Evolutionary conservation across 2,888 invertebrate genomes (phyloP).

Genomic region (Lepidonotus clava): DNA sequence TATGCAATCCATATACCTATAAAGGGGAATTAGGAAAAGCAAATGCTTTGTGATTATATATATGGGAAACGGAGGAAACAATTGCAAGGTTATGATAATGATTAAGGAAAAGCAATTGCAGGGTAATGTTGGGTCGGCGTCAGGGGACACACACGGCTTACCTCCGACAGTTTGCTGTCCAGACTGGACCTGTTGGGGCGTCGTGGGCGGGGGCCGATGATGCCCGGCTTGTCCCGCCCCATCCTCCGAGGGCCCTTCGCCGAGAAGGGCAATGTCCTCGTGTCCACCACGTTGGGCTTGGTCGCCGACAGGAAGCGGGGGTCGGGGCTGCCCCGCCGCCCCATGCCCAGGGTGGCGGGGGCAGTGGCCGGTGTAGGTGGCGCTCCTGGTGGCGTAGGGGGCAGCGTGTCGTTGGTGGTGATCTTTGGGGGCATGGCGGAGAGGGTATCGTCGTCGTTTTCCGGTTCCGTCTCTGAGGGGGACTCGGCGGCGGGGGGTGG

Average conservation of each 20-base stretch:
- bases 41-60: too few relatives aligned
- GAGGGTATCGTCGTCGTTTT: too few relatives aligned
- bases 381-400: background rate
- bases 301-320: slow-evolving; percentile 20
- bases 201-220: background rate
- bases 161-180: slow-evolving; percentile 44
- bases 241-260: slow-evolving; percentile 10
- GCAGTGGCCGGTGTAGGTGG: background rate
- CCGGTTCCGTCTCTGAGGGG: background rate
- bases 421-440: background rate
- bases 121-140: too few relatives aligned
- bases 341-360: background rate
- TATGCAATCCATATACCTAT: too few relatives aligned
- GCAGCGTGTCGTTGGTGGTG: background rate
- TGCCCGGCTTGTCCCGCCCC: background rate
- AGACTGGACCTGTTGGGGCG: slow-evolving; percentile 20
- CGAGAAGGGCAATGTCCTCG: background rate
- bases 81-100: too few relatives aligned
- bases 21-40: too few relatives aligned
- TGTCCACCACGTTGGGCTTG: background rate
- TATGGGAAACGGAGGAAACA: too few relatives aligned
- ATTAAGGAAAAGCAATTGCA: too few relatives aligned
- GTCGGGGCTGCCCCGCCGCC: slow-evolving; percentile 7
- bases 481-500: background rate
- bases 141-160: too few relatives aligned